Percentiles rank a stretch among this genome's conserved stretches.
Evolutionary conservation across 2,888 invertebrate species (phyloP).

Genomic region (Podabrus alpinus): DNA sequence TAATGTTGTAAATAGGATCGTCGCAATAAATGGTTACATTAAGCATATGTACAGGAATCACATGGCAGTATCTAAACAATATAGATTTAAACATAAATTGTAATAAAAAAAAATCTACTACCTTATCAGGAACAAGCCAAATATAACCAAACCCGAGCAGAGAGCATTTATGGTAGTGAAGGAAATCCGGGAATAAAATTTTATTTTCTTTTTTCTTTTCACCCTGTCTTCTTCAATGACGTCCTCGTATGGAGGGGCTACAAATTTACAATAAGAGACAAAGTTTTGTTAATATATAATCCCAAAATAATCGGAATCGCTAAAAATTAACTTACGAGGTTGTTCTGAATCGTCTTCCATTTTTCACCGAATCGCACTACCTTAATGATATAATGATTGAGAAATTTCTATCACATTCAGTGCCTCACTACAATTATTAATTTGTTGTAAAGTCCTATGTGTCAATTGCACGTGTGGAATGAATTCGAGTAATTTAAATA

Average conservation of each 20-base stretch:
- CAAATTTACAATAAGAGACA: background rate
- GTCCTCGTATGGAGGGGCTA: background rate
- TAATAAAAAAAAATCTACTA: background rate
- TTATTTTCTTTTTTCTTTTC: background rate
- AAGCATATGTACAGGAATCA: background rate
- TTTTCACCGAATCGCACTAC: background rate
- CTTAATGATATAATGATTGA: no score
- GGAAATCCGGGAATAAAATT: no score
- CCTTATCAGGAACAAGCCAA: background rate
- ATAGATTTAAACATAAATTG: background rate
- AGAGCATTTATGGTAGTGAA: background rate
- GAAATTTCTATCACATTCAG: background rate
- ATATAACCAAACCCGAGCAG: background rate
- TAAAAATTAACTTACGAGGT: background rate
- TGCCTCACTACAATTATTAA: background rate
- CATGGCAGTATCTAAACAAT: background rate
- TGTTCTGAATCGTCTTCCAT: background rate
- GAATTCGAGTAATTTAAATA: background rate
- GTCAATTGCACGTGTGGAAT: background rate
- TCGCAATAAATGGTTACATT: background rate
- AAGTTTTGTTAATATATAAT: no score
- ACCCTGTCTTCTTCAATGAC: background rate
- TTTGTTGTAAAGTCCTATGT: background rate
- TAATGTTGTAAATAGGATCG: background rate
- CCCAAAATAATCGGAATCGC: no score